Evolutionary conservation across 2,888 invertebrate species (phyloP).

Genomic region (Parnassius smintheus): DNA sequence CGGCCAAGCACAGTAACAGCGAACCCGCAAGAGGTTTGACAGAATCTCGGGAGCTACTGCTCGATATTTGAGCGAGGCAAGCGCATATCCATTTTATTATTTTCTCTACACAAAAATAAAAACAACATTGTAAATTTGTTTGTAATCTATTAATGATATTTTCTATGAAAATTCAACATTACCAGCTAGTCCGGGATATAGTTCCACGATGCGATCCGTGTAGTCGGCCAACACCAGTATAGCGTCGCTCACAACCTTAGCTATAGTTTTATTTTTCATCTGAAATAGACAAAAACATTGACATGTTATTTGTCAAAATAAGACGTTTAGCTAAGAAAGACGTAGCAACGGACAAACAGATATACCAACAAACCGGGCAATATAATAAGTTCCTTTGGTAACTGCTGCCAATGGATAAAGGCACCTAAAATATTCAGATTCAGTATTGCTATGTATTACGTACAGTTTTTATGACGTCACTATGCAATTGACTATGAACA

Average conservation of each 20-base stretch:
- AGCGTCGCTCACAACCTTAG: slow-evolving; percentile 92
- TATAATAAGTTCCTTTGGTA: no score
- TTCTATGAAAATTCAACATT: slow-evolving; percentile 29
- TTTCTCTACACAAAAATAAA: slow-evolving; percentile 57
- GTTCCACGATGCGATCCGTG: slow-evolving; percentile 84
- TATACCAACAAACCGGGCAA: no score
- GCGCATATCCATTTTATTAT: slow-evolving; percentile 81
- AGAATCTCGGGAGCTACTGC: slow-evolving; percentile 79
- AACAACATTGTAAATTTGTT: not conserved
- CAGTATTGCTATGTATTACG: no score
- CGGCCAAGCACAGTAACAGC: slow-evolving; percentile 93
- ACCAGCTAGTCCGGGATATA: slow-evolving; percentile 87
- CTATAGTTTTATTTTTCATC: slow-evolving; percentile 90
- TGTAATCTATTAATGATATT: not conserved
- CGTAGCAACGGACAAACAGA: no score
- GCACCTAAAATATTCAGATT: no score
- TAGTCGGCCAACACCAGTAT: slow-evolving; percentile 90
- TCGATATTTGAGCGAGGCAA: slow-evolving; percentile 71
- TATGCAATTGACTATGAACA: no score
- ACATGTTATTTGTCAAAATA: no score
- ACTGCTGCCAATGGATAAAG: no score
- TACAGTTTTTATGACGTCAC: no score
- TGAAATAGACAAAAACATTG: slow-evolving; percentile 59
- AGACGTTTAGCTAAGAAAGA: no score
- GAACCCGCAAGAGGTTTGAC: slow-evolving; percentile 88